Conservation (phyloP, 2,797 vertebrate species). For the Myotis pilosus region DNA sequence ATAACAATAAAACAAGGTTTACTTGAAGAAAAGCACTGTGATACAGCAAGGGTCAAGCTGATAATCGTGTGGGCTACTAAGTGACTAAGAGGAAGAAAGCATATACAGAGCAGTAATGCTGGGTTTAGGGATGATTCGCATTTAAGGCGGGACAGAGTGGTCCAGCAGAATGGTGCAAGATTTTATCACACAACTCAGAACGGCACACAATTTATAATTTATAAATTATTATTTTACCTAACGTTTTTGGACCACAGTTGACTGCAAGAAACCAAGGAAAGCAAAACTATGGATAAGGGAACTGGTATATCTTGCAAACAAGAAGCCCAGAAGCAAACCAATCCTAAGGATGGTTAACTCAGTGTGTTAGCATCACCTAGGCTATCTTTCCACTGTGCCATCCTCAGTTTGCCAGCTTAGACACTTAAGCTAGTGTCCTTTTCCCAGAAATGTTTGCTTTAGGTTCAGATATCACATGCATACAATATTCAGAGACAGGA, state of each 20-base stretch:
- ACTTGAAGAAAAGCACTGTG: neutral
- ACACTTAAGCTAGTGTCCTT: neutral
- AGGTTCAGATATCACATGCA: neutral
- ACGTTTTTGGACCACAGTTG: neutral
- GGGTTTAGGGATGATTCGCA: neutral
- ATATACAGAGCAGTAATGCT: neutral
- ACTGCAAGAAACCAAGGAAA: neutral
- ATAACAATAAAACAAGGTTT: neutral
- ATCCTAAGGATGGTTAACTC: neutral
- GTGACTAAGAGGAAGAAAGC: neutral
- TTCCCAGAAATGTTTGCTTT: neutral
- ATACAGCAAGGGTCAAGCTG: neutral
- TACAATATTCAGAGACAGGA: neutral
- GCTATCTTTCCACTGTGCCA: neutral
- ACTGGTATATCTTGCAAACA: neutral
- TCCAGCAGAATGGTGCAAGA: neutral
- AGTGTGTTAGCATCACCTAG: neutral
- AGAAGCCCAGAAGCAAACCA: neutral
- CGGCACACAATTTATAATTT: neutral
- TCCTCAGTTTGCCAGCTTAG: neutral
- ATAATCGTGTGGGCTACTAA: neutral
- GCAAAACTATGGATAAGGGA: neutral
- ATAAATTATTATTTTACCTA: neutral
- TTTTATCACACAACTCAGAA: neutral
- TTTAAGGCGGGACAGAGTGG: neutral